Base-by-base conservation (phyloP, 2,888 invertebrate genomes). In the Plagiodera versicolora region DNA sequence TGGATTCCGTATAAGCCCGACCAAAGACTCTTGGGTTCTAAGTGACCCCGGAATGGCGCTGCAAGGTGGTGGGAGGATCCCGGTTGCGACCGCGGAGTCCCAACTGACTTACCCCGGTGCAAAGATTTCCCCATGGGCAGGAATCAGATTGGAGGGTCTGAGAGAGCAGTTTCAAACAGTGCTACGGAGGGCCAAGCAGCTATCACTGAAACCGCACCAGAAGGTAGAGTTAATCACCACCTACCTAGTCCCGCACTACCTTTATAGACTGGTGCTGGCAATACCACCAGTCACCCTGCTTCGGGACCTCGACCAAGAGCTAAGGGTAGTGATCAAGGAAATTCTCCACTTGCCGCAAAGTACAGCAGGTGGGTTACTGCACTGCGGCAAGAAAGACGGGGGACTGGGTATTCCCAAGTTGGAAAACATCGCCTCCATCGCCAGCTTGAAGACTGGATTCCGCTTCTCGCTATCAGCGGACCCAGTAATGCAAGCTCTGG, bases 171-270 rank as follows among this genome's bases (percentile, higher is more conserved):
- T 56, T 54, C n/a, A 17, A 24, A 9, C 30, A 69, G 69, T 28
- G 24, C 52, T 79, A 17, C 58, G 65, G n/a, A 69, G 74, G 50
- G 68, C 76, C 46, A 61, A 69, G 14, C 62, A 65, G 56, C 74
- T 76, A 5, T 8, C 14, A 2, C 65, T 79, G 9, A 79, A 79
- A 62, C 80, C 79, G 2, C 76, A 76, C 56, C 79, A 80, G 59
- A 70, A 77, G 65, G 53, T 79, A 9, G 71, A 75, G 46, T 62
- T 78, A 0, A 61, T 80, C 46, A 67, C 77, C 61, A 69, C 60
- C 1, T 72, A 78, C 69, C 70, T 81, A 32, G 64, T 81, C 14
- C 80, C 79, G n/a, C 70, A 75, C 46, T 75, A 74, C 61, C 63
- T 74, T 46, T 79, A 80, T 61, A 60, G 67, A 6, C 48, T 81